phyloP scores from a whole-genome alignment of 2,113 vertebrate species.

The Ovis aries region DNA sequence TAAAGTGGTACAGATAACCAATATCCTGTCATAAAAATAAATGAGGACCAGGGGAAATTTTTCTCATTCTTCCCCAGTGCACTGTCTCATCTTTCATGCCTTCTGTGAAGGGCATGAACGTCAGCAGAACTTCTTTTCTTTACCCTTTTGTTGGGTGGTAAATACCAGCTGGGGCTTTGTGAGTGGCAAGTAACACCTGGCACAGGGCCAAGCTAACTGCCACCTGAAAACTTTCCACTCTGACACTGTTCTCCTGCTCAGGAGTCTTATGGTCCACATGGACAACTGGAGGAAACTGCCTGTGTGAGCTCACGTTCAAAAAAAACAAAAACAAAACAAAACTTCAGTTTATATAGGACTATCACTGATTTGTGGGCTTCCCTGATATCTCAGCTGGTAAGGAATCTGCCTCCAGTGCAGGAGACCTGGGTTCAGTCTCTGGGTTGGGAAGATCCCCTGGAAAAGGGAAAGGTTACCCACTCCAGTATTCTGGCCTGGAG shows the following conservation, averaged over 20 bases:
- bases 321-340: neutral
- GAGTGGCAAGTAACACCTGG: constrained; percentile 54
- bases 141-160: constrained; percentile 36
- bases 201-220: constrained; percentile 25
- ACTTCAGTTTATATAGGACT: neutral
- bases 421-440: neutral
- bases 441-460: neutral
- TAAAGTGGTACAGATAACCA: neutral
- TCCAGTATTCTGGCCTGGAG: neutral
- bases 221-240: constrained; percentile 68
- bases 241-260: neutral
- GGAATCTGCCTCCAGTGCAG: neutral
- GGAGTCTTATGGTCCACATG: neutral
- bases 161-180: constrained; percentile 57
- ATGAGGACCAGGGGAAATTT: neutral
- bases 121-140: neutral
- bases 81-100: neutral
- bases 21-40: constrained; percentile 15
- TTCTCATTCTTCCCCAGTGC: neutral
- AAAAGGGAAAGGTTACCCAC: neutral
- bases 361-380: neutral
- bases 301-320: neutral
- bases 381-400: neutral
- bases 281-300: neutral
- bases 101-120: neutral